Base-by-base conservation (phyloP, 2,888 invertebrate species). In the Dolichopus griseipennis region DNA sequence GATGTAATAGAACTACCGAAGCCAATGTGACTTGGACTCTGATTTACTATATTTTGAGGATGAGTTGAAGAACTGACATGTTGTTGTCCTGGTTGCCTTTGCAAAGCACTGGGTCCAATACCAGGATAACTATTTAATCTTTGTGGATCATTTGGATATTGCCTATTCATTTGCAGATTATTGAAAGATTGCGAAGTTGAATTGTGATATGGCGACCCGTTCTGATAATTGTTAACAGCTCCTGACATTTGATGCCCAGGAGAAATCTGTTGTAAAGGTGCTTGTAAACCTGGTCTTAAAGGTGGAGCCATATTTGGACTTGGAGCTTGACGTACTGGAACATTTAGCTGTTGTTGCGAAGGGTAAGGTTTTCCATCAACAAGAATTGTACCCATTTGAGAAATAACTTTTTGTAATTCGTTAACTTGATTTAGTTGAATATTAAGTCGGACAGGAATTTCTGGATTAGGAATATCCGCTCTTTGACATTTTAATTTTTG, bases 381-480 rank as follows among this genome's bases (percentile, higher is more conserved):
- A 64, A 92, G 89, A 75, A 92, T 90, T 71, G 89, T 89, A 71
- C 92, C 92, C 77, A 92, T 88, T 66, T 87, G 87, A 65, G 89
- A 88, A 74, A 92, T 85, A 72, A 91, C 91, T 84, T 90, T 88
- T 74, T 91, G 85, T 68, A 92, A 84, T 77, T 92, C 92, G 66
- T 90, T 88, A 75, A 92, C 88, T 83, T 91, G 91, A 79, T 92
- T 92, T 72, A 92, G 83, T 52, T 89, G 88, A 69, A 92, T 84
- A 78, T 89, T 87, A 79, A 93, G 92, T 76, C 92, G 85, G 72
- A 93, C 92, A 52, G 92, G 92, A 74, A 93, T 91, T 83, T 93
- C 92, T 21, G 93, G 93, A 85, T 93, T 93, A 72, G 93, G 93
- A 78, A 93, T 92, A 83, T 93, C 92, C 3, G 92, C 92, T 74